These are phyloP conservation scores for Ctena decussata DNA, from an alignment of 2,888 invertebrate genomes.

Conservation along the genomic window DNA sequence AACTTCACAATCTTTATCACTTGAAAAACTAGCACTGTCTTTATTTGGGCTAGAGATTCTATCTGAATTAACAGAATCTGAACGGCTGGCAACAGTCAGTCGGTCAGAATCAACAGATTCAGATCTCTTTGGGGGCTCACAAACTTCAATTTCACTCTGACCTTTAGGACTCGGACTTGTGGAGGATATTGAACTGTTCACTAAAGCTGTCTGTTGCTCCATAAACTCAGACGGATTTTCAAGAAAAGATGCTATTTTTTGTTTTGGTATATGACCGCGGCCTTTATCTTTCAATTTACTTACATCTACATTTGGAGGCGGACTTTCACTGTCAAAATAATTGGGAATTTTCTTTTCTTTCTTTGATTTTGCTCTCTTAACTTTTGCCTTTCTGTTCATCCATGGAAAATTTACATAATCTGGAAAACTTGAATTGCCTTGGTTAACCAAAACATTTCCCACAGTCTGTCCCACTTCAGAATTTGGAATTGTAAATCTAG, in stretches of 20 bases:
- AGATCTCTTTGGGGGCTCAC: conserved; percentile 16
- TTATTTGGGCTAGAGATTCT: conserved; percentile 21
- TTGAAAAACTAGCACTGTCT: background rate
- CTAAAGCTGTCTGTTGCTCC: conserved; percentile 95
- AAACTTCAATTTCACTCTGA: conserved; percentile 12
- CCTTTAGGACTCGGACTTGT: conserved; percentile 63
- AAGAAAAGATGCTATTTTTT: conserved; percentile 91
- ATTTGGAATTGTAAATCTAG: conserved; percentile 2
- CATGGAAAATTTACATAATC: conserved; percentile 27
- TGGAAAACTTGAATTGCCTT: background rate
- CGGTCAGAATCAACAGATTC: conserved; percentile 54
- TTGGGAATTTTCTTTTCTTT: conserved; percentile 73
- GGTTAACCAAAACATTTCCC: background rate
- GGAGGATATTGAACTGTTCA: conserved; percentile 86
- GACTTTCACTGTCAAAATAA: conserved; percentile 81
- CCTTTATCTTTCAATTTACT: conserved; percentile 88
- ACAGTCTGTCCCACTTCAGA: conserved; percentile 1
- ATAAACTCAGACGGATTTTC: conserved; percentile 97
- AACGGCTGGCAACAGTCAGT: conserved; percentile 19
- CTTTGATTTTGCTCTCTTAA: conserved; percentile 71
- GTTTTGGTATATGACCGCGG: conserved; percentile 81
- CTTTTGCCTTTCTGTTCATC: conserved; percentile 50
- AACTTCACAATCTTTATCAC: background rate
- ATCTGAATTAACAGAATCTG: conserved; percentile 46
- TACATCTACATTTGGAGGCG: conserved; percentile 90